Conservation (phyloP, 1,140 invertebrate genomes). For the Drosophila yakuba region DNA sequence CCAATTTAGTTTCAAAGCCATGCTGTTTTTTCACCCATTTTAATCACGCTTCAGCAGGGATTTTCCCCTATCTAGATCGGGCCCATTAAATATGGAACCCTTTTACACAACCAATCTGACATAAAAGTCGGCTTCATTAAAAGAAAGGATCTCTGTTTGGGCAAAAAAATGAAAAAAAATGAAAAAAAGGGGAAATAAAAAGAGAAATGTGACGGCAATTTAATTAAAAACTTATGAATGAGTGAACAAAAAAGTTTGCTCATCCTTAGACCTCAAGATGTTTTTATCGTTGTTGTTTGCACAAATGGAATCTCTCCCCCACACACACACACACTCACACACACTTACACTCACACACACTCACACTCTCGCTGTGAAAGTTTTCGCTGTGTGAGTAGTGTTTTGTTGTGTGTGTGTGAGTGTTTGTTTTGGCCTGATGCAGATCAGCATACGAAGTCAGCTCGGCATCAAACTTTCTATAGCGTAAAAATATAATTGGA, state of each 20-base stretch:
- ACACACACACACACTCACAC: constrained; percentile 10
- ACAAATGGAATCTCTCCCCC: constrained; percentile 61
- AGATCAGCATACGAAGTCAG: constrained; percentile 67
- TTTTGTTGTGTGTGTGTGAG: constrained; percentile 13
- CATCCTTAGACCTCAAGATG: constrained; percentile 79
- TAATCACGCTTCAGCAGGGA: background rate
- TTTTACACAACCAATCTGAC: constrained; percentile 21
- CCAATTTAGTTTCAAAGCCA: too few species aligned
- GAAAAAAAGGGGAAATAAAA: constrained; percentile 3
- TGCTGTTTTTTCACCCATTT: background rate
- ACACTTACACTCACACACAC: background rate
- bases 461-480: constrained; percentile 64
- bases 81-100: constrained; percentile 15
- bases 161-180: constrained; percentile 26
- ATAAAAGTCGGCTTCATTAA: constrained; percentile 54
- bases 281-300: constrained; percentile 80
- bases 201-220: constrained; percentile 80
- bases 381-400: constrained; percentile 39
- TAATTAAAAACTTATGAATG: constrained; percentile 83
- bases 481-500: constrained; percentile 83
- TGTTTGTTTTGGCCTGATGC: constrained; percentile 35
- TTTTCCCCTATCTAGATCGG: background rate
- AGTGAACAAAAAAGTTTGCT: constrained; percentile 80
- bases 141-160: constrained; percentile 47
- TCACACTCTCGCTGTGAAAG: constrained; percentile 28